Conservation (phyloP, 1,140 invertebrate genomes). For the Heterodera schachtii region DNA sequence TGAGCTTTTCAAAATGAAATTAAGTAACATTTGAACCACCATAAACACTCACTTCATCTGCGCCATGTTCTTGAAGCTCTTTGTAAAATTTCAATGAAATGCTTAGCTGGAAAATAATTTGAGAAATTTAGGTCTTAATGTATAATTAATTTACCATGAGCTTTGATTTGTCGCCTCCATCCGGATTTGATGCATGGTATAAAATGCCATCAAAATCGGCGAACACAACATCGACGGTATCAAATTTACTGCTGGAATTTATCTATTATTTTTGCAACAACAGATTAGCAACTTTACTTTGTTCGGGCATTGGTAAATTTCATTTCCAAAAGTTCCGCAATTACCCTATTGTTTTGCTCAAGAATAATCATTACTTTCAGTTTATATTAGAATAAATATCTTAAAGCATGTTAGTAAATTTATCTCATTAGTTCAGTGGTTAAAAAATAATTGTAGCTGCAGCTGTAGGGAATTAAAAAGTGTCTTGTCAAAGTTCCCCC, state of each 20-base stretch:
- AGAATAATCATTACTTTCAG: constrained; percentile 83
- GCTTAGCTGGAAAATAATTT: constrained; percentile 77
- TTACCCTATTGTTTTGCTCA: constrained; percentile 84
- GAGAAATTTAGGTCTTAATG: background rate
- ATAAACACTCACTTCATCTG: constrained; percentile 76
- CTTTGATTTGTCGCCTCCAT: constrained; percentile 88
- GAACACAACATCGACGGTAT: constrained; percentile 84
- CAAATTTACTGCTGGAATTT: constrained; percentile 82
- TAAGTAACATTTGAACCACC: background rate
- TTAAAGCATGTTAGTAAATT: no score
- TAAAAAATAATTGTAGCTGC: no score
- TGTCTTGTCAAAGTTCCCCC: no score
- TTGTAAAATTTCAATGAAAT: constrained; percentile 98
- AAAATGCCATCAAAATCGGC: constrained; percentile 98
- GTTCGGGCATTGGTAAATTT: constrained; percentile 26
- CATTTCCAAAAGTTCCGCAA: constrained; percentile 23
- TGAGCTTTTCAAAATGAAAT: constrained; percentile 24
- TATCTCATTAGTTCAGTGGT: no score
- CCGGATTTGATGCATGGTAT: constrained; percentile 95
- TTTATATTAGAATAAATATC: background rate
- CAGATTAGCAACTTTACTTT: constrained; percentile 22
- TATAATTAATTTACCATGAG: constrained; percentile 75
- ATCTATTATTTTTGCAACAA: constrained; percentile 22
- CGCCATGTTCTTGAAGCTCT: constrained; percentile 94
- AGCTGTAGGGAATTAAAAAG: no score